A percentile compares a stretch with the other conserved stretches of the same genome.
Evolutionary conservation across 2,113 vertebrate species (phyloP).

Genomic region (Psilopogon haemacephalus): DNA sequence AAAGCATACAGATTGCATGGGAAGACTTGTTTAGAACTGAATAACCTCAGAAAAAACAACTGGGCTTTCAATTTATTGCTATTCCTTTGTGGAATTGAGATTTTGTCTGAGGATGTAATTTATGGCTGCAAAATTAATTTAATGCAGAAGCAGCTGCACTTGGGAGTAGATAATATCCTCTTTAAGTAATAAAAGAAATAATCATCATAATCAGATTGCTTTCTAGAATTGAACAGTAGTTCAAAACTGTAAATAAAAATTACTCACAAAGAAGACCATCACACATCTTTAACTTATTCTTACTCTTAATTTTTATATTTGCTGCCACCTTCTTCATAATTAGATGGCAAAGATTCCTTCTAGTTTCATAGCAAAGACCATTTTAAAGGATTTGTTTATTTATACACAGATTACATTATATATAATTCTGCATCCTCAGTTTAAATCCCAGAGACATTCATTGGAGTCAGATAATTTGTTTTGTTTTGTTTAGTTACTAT

Average conservation of each 20-base stretch:
- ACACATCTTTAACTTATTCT: background rate
- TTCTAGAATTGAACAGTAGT: background rate
- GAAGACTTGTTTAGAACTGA: background rate
- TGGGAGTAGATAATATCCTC: background rate
- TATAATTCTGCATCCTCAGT: background rate
- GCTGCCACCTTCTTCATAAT: background rate
- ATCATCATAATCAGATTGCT: background rate
- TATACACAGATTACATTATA: background rate
- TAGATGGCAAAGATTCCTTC: background rate
- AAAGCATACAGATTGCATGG: background rate
- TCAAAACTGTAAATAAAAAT: background rate
- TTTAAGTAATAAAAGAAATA: slow-evolving; percentile 7
- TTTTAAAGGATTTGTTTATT: background rate
- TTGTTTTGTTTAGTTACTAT: too few relatives aligned
- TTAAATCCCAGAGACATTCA: background rate
- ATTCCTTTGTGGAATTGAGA: background rate
- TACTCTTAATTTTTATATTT: background rate
- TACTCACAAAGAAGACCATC: background rate
- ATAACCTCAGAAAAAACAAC: background rate
- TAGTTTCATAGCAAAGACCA: background rate
- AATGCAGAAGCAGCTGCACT: background rate
- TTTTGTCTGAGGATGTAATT: background rate
- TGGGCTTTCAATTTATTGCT: background rate
- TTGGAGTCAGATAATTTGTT: background rate
- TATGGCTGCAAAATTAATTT: background rate